Evolutionary conservation across 2,113 vertebrate species (phyloP).

Genomic region (Microcebus lehilahytsara): DNA sequence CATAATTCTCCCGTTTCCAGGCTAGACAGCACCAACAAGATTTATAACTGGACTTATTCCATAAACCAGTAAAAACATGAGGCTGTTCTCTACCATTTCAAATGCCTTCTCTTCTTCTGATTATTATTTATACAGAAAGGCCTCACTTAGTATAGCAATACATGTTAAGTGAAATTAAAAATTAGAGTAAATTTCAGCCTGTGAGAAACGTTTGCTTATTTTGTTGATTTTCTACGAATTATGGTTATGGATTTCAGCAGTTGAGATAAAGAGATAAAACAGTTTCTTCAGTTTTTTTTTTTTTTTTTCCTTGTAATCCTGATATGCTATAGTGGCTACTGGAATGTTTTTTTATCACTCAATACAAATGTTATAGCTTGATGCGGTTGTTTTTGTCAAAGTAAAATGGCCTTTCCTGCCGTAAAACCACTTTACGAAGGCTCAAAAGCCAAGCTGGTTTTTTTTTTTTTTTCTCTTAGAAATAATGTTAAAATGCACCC

Average conservation of each 20-base stretch:
- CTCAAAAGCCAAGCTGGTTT: not conserved
- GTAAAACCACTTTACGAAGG: conserved; percentile 8
- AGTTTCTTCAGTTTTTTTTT: not conserved
- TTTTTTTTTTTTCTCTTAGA: not conserved
- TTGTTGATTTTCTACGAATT: conserved; percentile 22
- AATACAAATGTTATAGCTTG: not conserved
- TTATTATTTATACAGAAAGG: not conserved
- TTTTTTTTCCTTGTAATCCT: not conserved
- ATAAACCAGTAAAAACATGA: not conserved
- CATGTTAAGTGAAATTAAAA: not conserved
- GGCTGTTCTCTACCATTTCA: not conserved
- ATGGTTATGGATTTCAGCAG: not conserved
- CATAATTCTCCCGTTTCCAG: conserved; percentile 47
- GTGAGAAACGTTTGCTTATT: not conserved
- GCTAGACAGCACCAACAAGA: not conserved
- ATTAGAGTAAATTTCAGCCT: not conserved
- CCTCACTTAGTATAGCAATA: not conserved
- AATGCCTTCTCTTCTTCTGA: not conserved
- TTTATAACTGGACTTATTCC: not conserved
- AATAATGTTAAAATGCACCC: not conserved
- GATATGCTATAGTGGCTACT: not conserved
- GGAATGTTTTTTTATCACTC: not conserved
- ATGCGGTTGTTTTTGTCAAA: not conserved
- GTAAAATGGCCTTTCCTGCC: not conserved
- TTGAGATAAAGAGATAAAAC: not conserved